Percentiles rank a stretch among this genome's conserved stretches.
Conservation (phyloP, 2,113 vertebrate genomes). For the Myiopsitta monachus region DNA sequence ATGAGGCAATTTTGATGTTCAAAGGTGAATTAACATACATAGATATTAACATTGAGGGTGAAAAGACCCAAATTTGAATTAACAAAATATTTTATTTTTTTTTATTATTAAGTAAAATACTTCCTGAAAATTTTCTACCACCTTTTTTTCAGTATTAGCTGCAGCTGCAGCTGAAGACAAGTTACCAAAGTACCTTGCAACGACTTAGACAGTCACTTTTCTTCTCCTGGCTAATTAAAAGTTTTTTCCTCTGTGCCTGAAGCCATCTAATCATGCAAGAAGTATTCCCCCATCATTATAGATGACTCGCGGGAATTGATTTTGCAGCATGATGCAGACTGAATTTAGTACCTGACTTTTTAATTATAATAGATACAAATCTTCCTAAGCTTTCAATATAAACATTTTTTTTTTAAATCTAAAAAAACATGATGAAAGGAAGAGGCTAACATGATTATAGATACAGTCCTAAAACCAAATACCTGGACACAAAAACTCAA, state of each 20-base stretch:
- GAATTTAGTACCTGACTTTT: neutral
- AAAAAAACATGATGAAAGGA: neutral
- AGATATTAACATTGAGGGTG: neutral
- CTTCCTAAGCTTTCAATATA: neutral
- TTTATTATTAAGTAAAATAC: neutral
- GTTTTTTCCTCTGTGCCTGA: conserved; percentile 17
- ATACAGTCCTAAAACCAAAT: neutral
- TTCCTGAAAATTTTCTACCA: neutral
- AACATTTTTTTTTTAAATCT: neutral
- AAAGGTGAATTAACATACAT: neutral
- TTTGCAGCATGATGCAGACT: neutral
- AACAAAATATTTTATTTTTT: neutral
- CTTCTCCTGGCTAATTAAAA: conserved; percentile 12
- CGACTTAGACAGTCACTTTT: neutral
- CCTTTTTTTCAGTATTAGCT: neutral
- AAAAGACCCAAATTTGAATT: neutral
- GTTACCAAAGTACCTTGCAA: neutral
- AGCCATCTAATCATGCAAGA: conserved; percentile 16
- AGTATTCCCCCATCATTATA: conserved; percentile 26
- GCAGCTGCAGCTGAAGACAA: neutral
- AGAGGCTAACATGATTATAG: neutral
- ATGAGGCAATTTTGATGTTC: neutral
- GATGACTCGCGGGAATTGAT: neutral
- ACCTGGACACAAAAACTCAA: neutral
- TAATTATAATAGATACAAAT: conserved; percentile 19